A percentile compares a stretch with the other conserved stretches of the same genome.
phyloP scores from a whole-genome alignment of 2,113 vertebrate species.

The Pterocles burchelli region DNA sequence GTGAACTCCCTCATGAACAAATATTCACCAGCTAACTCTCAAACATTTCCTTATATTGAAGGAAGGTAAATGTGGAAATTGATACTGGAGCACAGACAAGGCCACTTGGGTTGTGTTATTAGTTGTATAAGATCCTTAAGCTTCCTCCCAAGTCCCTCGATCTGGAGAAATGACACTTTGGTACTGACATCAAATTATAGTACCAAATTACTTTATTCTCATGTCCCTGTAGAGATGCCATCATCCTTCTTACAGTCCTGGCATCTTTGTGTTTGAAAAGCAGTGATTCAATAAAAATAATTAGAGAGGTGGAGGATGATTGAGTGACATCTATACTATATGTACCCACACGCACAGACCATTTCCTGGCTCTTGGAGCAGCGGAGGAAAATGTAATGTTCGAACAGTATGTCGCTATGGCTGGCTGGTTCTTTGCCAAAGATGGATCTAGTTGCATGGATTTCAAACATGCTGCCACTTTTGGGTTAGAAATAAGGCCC shows the following conservation, averaged over 20 bases:
- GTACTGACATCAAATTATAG: neutral
- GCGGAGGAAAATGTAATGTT: slow-evolving; percentile 19
- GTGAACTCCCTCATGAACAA: neutral
- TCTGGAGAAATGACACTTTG: neutral
- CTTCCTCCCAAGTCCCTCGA: neutral
- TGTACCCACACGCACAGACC: neutral
- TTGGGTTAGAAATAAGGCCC: slow-evolving; percentile 44
- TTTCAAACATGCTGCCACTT: slow-evolving; percentile 47
- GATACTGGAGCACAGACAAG: neutral
- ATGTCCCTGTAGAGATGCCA: neutral
- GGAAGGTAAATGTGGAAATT: neutral
- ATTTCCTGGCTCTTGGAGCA: slow-evolving; percentile 39
- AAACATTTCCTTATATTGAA: neutral
- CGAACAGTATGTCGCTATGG: neutral
- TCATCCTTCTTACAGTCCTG: neutral
- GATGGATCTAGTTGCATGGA: slow-evolving; percentile 11
- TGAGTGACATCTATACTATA: slow-evolving; percentile 51
- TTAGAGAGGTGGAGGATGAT: slow-evolving; percentile 55
- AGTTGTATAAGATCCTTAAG: neutral
- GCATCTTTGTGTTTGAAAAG: slow-evolving; percentile 7
- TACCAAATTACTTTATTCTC: neutral
- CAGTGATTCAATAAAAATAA: slow-evolving; percentile 34
- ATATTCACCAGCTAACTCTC: neutral
- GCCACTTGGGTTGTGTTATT: neutral
- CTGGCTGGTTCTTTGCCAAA: slow-evolving; percentile 50